A percentile compares a stretch with the other conserved stretches of the same genome.
Evolutionary conservation across 2,797 vertebrate species (phyloP).

Genomic region (Acrossocheilus wenchowensis): DNA sequence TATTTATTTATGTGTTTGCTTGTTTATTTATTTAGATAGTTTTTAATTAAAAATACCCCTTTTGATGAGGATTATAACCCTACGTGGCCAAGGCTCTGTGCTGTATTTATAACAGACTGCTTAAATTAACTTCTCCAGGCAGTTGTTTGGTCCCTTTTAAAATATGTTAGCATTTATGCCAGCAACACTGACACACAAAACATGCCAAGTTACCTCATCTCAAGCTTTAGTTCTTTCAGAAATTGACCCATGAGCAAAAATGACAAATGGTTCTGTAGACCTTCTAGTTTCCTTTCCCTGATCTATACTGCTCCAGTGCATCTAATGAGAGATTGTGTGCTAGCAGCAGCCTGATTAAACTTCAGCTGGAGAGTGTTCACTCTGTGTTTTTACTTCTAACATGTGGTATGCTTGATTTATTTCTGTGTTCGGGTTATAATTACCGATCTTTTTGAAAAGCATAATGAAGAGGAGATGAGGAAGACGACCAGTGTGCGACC

Average conservation of each 20-base stretch:
- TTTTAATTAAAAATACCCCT: neutral
- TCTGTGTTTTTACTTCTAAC: neutral
- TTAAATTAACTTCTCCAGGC: neutral
- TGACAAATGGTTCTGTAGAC: neutral
- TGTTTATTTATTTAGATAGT: no score
- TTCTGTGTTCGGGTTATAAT: constrained; percentile 26
- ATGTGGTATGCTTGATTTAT: constrained; percentile 13
- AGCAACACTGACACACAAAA: neutral
- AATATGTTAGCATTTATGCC: neutral
- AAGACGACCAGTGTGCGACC: constrained; percentile 23
- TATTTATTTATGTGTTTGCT: no score
- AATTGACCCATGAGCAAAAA: neutral
- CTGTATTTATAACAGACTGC: neutral
- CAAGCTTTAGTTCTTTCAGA: neutral
- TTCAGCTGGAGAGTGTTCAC: neutral
- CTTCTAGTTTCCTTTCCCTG: neutral
- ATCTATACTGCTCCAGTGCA: neutral
- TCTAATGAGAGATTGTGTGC: neutral
- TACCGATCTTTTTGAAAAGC: constrained; percentile 29
- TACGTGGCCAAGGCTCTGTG: neutral
- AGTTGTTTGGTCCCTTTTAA: neutral
- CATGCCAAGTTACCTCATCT: neutral
- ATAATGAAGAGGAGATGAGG: constrained; percentile 41
- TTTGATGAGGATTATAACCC: neutral
- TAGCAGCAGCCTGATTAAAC: constrained; percentile 12